phyloP scores from a whole-genome alignment of 1,140 invertebrate species.

The Coenobita brevimanus region DNA sequence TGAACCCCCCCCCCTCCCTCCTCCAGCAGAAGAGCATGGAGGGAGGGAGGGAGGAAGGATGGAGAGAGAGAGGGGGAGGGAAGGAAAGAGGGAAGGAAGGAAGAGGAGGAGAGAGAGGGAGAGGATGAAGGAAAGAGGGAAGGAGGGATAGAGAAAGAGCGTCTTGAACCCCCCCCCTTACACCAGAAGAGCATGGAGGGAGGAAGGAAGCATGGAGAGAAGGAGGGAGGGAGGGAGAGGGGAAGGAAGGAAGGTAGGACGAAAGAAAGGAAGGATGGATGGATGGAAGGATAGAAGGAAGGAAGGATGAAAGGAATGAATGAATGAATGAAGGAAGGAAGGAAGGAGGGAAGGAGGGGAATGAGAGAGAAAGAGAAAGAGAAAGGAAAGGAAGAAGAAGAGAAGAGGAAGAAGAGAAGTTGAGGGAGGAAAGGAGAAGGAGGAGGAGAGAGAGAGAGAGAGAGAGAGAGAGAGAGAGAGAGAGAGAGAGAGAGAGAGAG shows the following conservation, averaged over 20 bases:
- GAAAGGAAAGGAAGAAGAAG: background rate
- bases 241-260: background rate
- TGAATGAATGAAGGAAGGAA: background rate
- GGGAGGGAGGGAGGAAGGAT: background rate
- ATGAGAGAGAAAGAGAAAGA: background rate
- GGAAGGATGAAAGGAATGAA: background rate
- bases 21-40: background rate
- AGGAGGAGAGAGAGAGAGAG: background rate
- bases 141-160: too few species aligned
- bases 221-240: background rate
- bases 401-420: background rate
- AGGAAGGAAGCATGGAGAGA: background rate
- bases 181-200: background rate
- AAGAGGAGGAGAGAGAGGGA: background rate
- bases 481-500: background rate
- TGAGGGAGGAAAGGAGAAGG: background rate
- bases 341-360: background rate
- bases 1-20: slow-evolving; percentile 32
- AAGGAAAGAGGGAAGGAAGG: background rate
- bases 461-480: background rate
- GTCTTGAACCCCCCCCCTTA: too few species aligned
- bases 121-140: background rate
- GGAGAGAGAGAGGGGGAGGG: background rate
- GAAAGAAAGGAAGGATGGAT: background rate
- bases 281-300: too few species aligned